phyloP scores from a whole-genome alignment of 2,888 invertebrate species.

The Latrodectus elegans region DNA sequence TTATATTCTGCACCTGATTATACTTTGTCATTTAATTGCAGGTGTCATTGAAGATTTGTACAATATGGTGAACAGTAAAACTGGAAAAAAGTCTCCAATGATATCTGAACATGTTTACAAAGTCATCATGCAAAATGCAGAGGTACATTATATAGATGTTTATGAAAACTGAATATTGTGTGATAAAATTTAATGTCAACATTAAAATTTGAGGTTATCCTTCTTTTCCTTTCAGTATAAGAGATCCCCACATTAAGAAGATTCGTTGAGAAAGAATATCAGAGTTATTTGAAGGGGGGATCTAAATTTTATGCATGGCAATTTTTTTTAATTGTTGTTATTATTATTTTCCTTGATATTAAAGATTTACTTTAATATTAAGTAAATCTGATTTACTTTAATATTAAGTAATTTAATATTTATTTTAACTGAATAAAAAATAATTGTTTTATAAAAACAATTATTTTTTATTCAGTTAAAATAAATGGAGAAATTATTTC shows the following conservation, averaged over 20 bases:
- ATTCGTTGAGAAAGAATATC: too few relatives aligned
- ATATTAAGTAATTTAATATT: too few relatives aligned
- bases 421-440: too few relatives aligned
- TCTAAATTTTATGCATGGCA: background rate
- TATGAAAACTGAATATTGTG: background rate
- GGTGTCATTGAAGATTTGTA: constrained; percentile 93
- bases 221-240: background rate
- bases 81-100: constrained; percentile 85
- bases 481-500: too few relatives aligned
- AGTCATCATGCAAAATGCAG: constrained; percentile 90
- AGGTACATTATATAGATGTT: constrained; percentile 75
- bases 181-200: background rate
- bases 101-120: constrained; percentile 88
- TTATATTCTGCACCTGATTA: too few relatives aligned
- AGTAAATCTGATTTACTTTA: too few relatives aligned
- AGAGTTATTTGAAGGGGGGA: too few relatives aligned
- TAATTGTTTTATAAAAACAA: too few relatives aligned
- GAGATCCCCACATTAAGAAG: too few relatives aligned
- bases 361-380: too few relatives aligned
- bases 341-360: background rate
- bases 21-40: constrained; percentile 74
- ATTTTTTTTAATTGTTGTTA: background rate
- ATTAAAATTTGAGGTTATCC: background rate
- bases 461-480: too few relatives aligned
- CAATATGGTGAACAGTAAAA: constrained; percentile 84